Evolutionary conservation across 1,140 invertebrate genomes (phyloP).

Genomic region (Pinna nobilis): DNA sequence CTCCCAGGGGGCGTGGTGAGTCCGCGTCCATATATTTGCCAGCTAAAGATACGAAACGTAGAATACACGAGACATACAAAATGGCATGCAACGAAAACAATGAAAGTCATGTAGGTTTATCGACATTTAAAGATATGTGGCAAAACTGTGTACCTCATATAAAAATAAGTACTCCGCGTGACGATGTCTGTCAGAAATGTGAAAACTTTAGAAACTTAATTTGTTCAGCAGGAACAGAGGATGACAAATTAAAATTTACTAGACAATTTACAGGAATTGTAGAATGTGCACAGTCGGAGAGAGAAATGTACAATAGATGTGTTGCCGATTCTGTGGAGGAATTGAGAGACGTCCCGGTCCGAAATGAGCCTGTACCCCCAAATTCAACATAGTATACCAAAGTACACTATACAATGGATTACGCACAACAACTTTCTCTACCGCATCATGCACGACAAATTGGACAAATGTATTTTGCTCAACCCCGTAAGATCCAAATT

Average conservation of each 20-base stretch:
- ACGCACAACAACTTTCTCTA: background rate
- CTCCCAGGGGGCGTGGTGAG: background rate
- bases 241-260: background rate
- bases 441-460: background rate
- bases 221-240: background rate
- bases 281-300: background rate
- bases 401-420: slow-evolving; percentile 7
- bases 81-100: background rate
- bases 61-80: background rate
- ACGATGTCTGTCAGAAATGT: slow-evolving; percentile 9
- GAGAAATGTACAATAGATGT: background rate
- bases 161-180: background rate
- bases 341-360: background rate
- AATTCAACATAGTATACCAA: background rate
- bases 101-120: no score
- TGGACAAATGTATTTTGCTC: background rate
- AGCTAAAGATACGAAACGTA: background rate
- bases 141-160: background rate
- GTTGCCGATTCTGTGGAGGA: background rate
- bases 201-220: background rate
- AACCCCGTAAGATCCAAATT: background rate
- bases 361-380: background rate
- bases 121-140: slow-evolving; percentile 4
- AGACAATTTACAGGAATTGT: background rate
- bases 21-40: background rate